Evolutionary conservation across 2,888 invertebrate species (phyloP).

Genomic region (Raillietiella orientalis): DNA sequence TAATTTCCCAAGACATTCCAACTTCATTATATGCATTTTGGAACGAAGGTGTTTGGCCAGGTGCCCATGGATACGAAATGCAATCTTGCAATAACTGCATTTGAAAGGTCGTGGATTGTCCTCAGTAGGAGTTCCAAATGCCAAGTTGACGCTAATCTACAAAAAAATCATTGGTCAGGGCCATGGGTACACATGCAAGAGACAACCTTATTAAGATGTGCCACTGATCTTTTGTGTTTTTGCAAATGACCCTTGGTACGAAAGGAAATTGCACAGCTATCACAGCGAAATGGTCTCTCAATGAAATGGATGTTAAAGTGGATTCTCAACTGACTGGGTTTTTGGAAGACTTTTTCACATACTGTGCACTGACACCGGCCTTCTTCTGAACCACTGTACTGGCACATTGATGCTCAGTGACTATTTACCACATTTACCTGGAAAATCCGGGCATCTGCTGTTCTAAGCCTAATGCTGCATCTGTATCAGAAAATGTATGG

Average conservation of each 20-base stretch:
- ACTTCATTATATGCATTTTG: slow-evolving; percentile 76
- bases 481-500: no score
- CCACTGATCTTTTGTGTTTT: slow-evolving; percentile 68
- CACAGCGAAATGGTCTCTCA: slow-evolving; percentile 67
- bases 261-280: slow-evolving; percentile 67
- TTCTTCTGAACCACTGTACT: slow-evolving; percentile 9
- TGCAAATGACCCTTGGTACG: slow-evolving; percentile 63
- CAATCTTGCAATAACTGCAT: slow-evolving; percentile 79
- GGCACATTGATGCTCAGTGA: no score
- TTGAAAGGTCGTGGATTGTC: slow-evolving; percentile 84
- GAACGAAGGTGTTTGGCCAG: slow-evolving; percentile 84
- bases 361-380: slow-evolving; percentile 33
- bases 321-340: slow-evolving; percentile 55
- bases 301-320: slow-evolving; percentile 89
- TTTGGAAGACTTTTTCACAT: slow-evolving; percentile 69
- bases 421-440: no score
- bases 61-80: slow-evolving; percentile 86
- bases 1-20: slow-evolving; percentile 67
- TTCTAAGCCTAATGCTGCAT: no score
- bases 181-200: neutral
- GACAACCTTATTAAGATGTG: slow-evolving; percentile 57
- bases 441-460: no score
- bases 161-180: slow-evolving; percentile 2
- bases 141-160: slow-evolving; percentile 39
- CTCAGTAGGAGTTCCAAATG: slow-evolving; percentile 38